Evolutionary conservation across 2,797 vertebrate species (phyloP), one percentile per base, ranked within the genome.

Genomic region (Cetoscarus ocellatus): DNA sequence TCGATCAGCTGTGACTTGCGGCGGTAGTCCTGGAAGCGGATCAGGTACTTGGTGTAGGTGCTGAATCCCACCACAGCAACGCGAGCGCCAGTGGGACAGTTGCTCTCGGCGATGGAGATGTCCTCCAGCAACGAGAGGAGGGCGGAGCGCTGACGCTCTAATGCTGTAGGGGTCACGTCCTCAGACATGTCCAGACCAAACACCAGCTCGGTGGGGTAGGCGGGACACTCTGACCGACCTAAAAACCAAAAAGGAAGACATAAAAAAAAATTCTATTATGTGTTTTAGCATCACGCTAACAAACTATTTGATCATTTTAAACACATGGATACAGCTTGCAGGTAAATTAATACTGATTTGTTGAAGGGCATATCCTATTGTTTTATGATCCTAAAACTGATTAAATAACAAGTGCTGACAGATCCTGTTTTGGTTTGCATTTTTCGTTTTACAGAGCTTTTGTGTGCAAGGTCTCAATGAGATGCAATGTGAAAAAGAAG

Each of bases 151-250:
- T 97, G 97, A 67, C 89, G 90, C 78, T 95, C 92, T 47, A 98
- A 97, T 14, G 84, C 80, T 9, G 10, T 15, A 7, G 73, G 50
- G 0, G 85, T 88, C 77, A 97, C 91, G 0, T 93, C 93, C 0
- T 63, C 77, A 1, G 96, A 97, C 94, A 96, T 94, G 82, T 98
- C 97, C 49, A 98, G 86, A 49, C 92, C 95, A 15, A 99, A 94
- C 35, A 95, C 95, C 88, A 97, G 90, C 87, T 98, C 96, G 0
- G 95, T 97, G 50, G 95, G 97, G 84, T 94, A 95, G 13, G 61
- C 88, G 0, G 96, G 96, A 56, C 96, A 97, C 0, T 53, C 70
- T 0, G 75, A 73, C 12, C 61, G 47, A 75, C 71, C 94, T 96
- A 40, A 0, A 66, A 3, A 27, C 36, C 49, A 39, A 43, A 35